A percentile compares a stretch with the other conserved stretches of the same genome.
These are phyloP conservation scores for Zaprionus ghesquierei DNA, from an alignment of 1,140 invertebrate genomes.

Conservation along the genomic window DNA sequence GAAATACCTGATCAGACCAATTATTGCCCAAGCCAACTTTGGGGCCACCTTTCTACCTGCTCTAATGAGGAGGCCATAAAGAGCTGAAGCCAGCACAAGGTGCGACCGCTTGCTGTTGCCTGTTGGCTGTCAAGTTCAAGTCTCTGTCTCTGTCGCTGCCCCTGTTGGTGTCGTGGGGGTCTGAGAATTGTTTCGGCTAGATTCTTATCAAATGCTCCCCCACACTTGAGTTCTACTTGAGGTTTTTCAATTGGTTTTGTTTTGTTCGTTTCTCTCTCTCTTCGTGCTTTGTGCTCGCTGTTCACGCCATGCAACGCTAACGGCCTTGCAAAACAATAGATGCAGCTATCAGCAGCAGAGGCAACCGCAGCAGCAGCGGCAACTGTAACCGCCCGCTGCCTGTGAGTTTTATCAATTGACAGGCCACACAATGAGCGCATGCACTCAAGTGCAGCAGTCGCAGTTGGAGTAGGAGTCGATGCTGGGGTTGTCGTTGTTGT, in stretches of 20 bases:
- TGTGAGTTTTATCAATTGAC: conserved; percentile 74
- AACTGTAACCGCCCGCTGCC: conserved; percentile 21
- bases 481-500: neutral
- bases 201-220: conserved; percentile 58
- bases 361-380: neutral
- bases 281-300: conserved; percentile 37
- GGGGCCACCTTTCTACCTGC: conserved; percentile 29
- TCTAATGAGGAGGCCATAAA: conserved; percentile 50
- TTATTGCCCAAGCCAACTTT: conserved; percentile 21
- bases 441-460: conserved; percentile 65
- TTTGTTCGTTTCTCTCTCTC: neutral
- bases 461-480: neutral
- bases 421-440: conserved; percentile 63
- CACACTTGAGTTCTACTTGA: conserved; percentile 13
- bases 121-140: conserved; percentile 69
- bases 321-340: conserved; percentile 80
- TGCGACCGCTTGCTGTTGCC: conserved; percentile 40
- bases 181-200: conserved; percentile 66
- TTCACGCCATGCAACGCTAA: conserved; percentile 78
- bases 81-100: conserved; percentile 33
- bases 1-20: conserved; percentile 32
- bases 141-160: no score
- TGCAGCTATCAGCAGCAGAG: conserved; percentile 44
- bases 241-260: conserved; percentile 48
- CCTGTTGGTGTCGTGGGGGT: conserved; percentile 9